phyloP scores from a whole-genome alignment of 2,113 vertebrate genomes.

The Epinephelus moara region DNA sequence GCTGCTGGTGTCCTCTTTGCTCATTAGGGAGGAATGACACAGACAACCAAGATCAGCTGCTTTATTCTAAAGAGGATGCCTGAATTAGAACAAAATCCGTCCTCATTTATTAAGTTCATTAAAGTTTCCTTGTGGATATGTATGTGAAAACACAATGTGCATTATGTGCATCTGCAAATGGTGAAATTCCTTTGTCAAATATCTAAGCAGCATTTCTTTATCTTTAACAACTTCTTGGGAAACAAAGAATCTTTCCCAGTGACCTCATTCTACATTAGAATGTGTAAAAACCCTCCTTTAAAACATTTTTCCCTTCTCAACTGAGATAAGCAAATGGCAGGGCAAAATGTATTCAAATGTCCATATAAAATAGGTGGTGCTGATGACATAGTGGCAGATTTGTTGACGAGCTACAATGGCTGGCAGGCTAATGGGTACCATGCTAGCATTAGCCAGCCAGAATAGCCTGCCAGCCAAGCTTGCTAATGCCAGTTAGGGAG shows the following conservation, averaged over 20 bases:
- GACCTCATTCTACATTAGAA: not conserved
- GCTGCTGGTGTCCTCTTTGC: slow-evolving; percentile 33
- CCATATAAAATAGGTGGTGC: not conserved
- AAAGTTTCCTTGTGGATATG: not conserved
- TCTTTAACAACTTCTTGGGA: not conserved
- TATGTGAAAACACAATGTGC: not conserved
- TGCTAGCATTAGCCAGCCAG: not conserved
- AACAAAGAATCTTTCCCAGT: not conserved
- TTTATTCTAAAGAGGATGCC: slow-evolving; percentile 20
- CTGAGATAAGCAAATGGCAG: not conserved
- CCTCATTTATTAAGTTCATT: slow-evolving; percentile 6
- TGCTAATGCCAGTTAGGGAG: not conserved
- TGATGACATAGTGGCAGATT: not conserved
- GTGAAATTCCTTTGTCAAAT: not conserved
- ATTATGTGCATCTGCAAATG: not conserved
- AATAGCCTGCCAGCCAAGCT: not conserved
- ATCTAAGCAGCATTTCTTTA: not conserved
- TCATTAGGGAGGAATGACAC: slow-evolving; percentile 31
- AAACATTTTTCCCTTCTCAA: not conserved
- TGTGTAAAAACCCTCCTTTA: not conserved
- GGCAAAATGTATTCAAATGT: too few species aligned
- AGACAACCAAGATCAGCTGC: slow-evolving; percentile 12
- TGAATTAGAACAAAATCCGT: not conserved
- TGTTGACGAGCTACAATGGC: not conserved
- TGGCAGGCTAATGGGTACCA: not conserved